Conservation (phyloP, 2,113 vertebrate genomes). For the Neopipo cinnamomea region DNA sequence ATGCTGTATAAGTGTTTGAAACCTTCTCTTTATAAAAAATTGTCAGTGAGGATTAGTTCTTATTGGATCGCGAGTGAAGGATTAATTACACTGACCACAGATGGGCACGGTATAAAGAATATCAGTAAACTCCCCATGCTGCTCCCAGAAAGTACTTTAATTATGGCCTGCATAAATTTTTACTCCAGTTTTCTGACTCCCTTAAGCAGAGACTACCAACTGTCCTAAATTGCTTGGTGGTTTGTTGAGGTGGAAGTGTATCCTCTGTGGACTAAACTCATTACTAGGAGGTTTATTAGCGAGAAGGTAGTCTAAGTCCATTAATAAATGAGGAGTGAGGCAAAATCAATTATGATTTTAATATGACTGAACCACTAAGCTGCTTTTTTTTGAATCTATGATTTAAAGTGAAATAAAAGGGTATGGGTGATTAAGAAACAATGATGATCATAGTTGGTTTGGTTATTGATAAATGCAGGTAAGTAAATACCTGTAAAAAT, state of each 20-base stretch:
- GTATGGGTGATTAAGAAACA: neutral
- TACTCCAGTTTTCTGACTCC: constrained; percentile 57
- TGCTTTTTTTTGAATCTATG: neutral
- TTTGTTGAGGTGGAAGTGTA: constrained; percentile 63
- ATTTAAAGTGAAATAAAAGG: constrained; percentile 49
- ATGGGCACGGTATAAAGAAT: neutral
- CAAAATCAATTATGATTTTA: constrained; percentile 71
- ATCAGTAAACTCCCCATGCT: constrained; percentile 15
- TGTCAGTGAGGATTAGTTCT: neutral
- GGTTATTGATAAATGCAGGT: neutral
- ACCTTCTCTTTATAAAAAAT: neutral
- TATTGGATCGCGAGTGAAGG: neutral
- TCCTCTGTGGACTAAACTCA: constrained; percentile 62
- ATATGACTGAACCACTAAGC: constrained; percentile 52
- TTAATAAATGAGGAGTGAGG: constrained; percentile 67
- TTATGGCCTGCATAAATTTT: constrained; percentile 64
- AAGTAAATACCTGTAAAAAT: neutral
- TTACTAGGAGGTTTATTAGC: constrained; percentile 66
- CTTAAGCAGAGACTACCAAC: constrained; percentile 64
- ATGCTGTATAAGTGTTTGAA: neutral
- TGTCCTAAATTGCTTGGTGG: constrained; percentile 71
- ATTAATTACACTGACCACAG: constrained; percentile 70
- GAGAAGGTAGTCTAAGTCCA: constrained; percentile 52
- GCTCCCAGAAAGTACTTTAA: constrained; percentile 55
- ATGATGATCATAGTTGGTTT: neutral